A percentile compares a stretch with the other conserved stretches of the same genome.
Evolutionary conservation across 2,113 vertebrate species (phyloP).

Genomic region (Herpetotheres cachinnans): DNA sequence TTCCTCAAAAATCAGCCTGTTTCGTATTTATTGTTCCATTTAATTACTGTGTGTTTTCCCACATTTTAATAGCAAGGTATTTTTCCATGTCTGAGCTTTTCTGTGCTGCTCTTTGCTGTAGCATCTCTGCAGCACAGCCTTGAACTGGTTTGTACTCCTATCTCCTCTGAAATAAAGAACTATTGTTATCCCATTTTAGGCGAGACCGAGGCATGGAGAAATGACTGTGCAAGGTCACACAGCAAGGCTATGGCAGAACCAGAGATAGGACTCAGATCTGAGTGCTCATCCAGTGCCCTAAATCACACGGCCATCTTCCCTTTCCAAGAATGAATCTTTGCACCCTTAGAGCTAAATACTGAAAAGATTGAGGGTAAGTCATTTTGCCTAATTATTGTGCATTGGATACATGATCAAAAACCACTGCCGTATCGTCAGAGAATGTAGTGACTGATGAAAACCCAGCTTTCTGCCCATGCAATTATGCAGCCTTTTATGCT

Average conservation of each 20-base stretch:
- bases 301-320: conserved; percentile 61
- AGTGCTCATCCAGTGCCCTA: conserved; percentile 64
- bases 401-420: neutral
- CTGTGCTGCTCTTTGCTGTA: neutral
- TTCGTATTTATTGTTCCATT: neutral
- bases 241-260: conserved; percentile 56
- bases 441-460: neutral
- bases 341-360: conserved; percentile 53
- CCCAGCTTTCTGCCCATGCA: neutral
- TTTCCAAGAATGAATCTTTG: conserved; percentile 54
- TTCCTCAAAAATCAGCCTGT: neutral
- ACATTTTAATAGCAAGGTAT: neutral
- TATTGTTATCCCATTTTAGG: conserved; percentile 65
- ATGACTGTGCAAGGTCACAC: conserved; percentile 62
- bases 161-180: conserved; percentile 64
- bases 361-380: conserved; percentile 51
- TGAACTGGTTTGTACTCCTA: neutral
- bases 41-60: neutral
- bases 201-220: conserved; percentile 47
- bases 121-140: neutral
- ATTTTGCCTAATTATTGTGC: conserved; percentile 45
- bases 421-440: neutral
- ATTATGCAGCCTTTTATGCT: neutral
- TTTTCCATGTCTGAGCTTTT: neutral
- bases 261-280: conserved; percentile 60